Conservation (phyloP, 2,888 invertebrate genomes). For the Heliconius ismenius region DNA sequence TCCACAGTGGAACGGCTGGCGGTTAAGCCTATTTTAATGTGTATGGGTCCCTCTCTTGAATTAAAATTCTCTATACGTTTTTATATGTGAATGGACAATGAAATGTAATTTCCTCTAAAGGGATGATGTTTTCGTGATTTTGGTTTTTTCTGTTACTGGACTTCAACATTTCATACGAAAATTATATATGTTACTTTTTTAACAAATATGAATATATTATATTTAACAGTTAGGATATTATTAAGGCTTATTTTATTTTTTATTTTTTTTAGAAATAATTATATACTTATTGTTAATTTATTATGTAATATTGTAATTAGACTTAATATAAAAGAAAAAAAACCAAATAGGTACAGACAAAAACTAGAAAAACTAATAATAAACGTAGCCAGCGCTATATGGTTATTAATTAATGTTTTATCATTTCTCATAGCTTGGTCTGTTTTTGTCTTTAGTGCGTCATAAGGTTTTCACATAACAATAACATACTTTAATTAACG, state of each 20-base stretch:
- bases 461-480: conserved; percentile 3
- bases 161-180: not conserved
- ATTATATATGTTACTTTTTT: not conserved
- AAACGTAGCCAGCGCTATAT: not conserved
- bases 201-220: not conserved
- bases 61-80: conserved; percentile 71
- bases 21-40: conserved; percentile 81
- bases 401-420: not conserved
- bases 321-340: not conserved
- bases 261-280: not conserved
- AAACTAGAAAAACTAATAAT: not conserved
- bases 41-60: conserved; percentile 79
- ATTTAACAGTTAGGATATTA: no score
- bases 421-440: not conserved
- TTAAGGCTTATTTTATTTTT: not conserved
- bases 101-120: conserved; percentile 75
- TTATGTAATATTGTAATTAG: no score
- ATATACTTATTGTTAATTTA: no score
- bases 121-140: conserved; percentile 47
- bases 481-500: not conserved
- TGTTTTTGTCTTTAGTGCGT: not conserved
- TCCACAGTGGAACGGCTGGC: conserved; percentile 76
- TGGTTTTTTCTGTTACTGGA: conserved; percentile 17
- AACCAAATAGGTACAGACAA: not conserved
- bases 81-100: conserved; percentile 68